Evolutionary conservation across 2,797 vertebrate genomes (phyloP).

Genomic region (Eospalax fontanierii): DNA sequence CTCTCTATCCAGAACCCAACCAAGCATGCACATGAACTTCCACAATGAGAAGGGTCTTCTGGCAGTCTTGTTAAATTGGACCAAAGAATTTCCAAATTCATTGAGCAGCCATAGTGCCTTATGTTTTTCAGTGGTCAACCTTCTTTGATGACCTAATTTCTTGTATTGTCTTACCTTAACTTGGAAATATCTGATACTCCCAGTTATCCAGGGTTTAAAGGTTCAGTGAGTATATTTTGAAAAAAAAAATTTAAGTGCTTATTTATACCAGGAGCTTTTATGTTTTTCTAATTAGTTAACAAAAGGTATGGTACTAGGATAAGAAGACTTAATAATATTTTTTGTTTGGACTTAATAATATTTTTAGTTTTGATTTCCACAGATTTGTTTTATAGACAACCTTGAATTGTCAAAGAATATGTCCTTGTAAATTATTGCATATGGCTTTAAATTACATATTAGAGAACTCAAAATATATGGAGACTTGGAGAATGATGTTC

Average conservation of each 20-base stretch:
- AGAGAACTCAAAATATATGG: background rate
- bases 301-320: background rate
- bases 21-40: background rate
- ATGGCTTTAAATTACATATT: background rate
- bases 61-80: background rate
- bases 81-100: background rate
- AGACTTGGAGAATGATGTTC: background rate
- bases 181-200: background rate
- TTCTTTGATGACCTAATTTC: background rate
- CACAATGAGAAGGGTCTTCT: background rate
- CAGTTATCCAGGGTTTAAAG: background rate
- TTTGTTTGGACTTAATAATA: too few relatives aligned
- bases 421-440: background rate
- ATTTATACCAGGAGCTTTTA: background rate
- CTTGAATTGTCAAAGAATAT: background rate
- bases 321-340: background rate
- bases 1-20: background rate
- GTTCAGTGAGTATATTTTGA: background rate
- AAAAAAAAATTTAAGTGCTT: background rate
- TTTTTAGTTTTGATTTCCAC: conserved; percentile 24
- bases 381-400: conserved; percentile 12
- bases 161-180: background rate
- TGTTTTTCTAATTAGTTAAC: background rate
- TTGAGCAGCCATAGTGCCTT: background rate
- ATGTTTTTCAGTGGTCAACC: too few relatives aligned